Evolutionary conservation across 2,888 invertebrate genomes (phyloP).

Genomic region (Ctenicera cuprea): DNA sequence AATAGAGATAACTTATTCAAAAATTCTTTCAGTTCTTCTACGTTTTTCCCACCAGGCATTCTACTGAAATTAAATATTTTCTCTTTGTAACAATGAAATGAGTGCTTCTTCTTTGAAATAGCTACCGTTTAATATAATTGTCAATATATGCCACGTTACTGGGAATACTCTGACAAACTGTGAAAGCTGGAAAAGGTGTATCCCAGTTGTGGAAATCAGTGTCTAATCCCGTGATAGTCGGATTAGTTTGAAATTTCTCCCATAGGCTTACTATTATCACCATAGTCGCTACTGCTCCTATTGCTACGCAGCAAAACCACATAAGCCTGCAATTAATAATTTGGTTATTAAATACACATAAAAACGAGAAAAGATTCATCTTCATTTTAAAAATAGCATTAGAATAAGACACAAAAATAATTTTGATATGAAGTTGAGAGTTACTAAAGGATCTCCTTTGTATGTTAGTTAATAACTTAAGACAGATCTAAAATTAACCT

Average conservation of each 20-base stretch:
- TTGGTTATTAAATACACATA: too few species aligned
- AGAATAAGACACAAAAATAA: too few species aligned
- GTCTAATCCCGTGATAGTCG: conserved; percentile 87
- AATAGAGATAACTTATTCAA: conserved; percentile 70
- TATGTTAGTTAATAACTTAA: conserved; percentile 9
- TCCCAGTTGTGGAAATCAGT: conserved; percentile 89
- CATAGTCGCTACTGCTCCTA: conserved; percentile 82
- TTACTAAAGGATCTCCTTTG: neutral
- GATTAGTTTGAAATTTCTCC: conserved; percentile 90
- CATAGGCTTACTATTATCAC: conserved; percentile 86
- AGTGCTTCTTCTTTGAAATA: too few species aligned
- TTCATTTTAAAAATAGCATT: too few species aligned
- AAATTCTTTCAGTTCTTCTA: conserved; percentile 65
- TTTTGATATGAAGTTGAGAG: neutral
- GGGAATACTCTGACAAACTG: conserved; percentile 75
- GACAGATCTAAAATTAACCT: conserved; percentile 33
- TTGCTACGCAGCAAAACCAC: conserved; percentile 85
- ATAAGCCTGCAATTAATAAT: conserved; percentile 77
- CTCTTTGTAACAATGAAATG: neutral
- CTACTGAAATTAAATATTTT: conserved; percentile 29
- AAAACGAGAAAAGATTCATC: too few species aligned
- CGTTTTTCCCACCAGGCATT: conserved; percentile 49
- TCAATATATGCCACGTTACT: conserved; percentile 61
- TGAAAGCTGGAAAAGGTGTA: conserved; percentile 84
- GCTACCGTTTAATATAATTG: conserved; percentile 54